Base-by-base conservation (phyloP, 2,797 vertebrate genomes). In the Gallinago solitaria region DNA sequence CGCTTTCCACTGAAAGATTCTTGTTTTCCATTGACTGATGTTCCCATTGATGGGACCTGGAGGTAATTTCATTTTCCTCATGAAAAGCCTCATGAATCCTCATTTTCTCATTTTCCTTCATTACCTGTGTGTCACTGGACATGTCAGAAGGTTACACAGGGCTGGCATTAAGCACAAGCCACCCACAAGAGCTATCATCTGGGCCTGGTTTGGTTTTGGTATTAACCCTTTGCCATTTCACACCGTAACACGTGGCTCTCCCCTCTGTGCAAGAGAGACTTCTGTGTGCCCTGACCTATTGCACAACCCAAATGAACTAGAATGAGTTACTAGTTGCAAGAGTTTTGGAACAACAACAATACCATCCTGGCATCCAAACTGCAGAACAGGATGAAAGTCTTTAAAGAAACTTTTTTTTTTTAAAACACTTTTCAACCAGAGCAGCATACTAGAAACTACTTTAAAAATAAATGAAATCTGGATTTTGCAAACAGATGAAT, bases 231-330 rank as follows among this genome's bases (percentile, higher is more conserved):
- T 43, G 57, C n/a, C 43, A 21, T 27, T 35, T 32, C 39, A 25
- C 0, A 0, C 4, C 0, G 0, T 15, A 54, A 35, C 21, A 20
- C 0, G 3, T 5, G 32, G 13, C 32, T 13, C 17, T 30, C 68
- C 57, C 18, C 18, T 18, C 59, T 12, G 32, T 9, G 43, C 70
- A n/a, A 8, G 33, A 69, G 37, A 51, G 13, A 18, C 23, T 65
- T 24, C 54, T 12, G 24, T 3, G 20, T 2, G 3, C 11, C 39
- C 41, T 1, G 4, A n/a, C n/a, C 69, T n/a, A 41, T 0, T n/a
- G 73, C 89, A 78, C 61, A 60, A n/a, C 11, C 41, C 39, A 7
- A 14, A 25, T 1, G 41, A 69, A 53, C 20, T 15, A 2, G 5
- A 18, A 6, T 1, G 41, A 84, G 45, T 35, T 39, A 27, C 28